A percentile compares a stretch with the other conserved stretches of the same genome.
Evolutionary conservation across 2,113 vertebrate genomes (phyloP).

Genomic region (Nibea coibor): DNA sequence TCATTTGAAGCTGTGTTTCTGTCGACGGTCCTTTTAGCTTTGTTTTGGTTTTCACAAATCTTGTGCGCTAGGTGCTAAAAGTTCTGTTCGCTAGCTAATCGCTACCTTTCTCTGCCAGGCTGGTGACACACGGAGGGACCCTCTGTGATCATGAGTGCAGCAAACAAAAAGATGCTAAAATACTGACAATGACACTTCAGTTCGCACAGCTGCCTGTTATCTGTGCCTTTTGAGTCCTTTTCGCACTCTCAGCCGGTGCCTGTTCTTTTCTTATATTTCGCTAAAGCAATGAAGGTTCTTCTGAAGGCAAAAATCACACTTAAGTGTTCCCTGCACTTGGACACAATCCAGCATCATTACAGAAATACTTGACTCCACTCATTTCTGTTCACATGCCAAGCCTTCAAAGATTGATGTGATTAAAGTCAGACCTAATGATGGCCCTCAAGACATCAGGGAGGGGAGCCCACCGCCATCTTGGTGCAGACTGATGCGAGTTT

Average conservation of each 20-base stretch:
- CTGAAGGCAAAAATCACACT: neutral
- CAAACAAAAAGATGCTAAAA: neutral
- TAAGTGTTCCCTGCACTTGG: neutral
- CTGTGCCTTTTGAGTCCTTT: neutral
- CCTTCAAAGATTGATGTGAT: neutral
- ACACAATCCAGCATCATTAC: constrained; percentile 1
- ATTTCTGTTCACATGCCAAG: neutral
- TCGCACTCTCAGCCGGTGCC: neutral
- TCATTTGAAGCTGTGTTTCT: too few species aligned
- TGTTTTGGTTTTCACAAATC: neutral
- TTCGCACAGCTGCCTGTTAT: neutral
- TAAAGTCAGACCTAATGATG: constrained; percentile 8
- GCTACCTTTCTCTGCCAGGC: neutral
- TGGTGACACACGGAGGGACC: neutral
- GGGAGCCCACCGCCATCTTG: neutral
- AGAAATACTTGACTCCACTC: neutral
- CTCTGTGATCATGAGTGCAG: neutral
- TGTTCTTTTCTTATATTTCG: neutral
- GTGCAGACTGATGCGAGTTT: neutral
- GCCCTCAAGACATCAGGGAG: neutral
- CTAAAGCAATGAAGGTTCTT: neutral
- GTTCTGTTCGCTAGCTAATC: neutral
- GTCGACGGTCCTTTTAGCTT: neutral
- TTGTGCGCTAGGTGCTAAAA: neutral
- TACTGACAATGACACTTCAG: neutral